Conservation (phyloP, 1,140 invertebrate species). For the Ptiloglossa arizonensis region DNA sequence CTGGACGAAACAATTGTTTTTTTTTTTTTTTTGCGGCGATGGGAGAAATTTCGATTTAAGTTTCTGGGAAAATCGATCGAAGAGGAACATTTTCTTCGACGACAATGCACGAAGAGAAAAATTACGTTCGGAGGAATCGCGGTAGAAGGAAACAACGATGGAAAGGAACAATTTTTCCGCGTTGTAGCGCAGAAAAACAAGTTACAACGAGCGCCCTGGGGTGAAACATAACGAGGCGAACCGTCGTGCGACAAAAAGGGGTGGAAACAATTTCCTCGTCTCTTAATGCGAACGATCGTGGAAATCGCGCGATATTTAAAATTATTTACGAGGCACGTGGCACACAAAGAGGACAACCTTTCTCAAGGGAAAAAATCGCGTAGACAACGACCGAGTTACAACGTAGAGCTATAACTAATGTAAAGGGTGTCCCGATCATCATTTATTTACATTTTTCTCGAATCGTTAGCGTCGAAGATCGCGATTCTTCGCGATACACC, state of each 20-base stretch:
- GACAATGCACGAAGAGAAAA: too few species aligned
- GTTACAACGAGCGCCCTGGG: not conserved
- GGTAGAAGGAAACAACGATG: not conserved
- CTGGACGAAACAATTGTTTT: too few species aligned
- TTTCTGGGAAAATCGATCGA: too few species aligned
- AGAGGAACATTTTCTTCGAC: too few species aligned
- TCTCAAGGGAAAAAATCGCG: not conserved
- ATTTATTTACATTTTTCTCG: too few species aligned
- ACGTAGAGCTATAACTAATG: slow-evolving; percentile 8
- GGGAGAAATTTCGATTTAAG: too few species aligned
- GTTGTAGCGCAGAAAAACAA: not conserved
- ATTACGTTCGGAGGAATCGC: too few species aligned
- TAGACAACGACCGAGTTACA: not conserved
- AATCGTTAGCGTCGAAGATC: too few species aligned
- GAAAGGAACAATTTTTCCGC: not conserved
- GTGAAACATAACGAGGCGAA: too few species aligned
- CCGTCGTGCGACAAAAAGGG: not conserved
- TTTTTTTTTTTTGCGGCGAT: too few species aligned
- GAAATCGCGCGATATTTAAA: not conserved
- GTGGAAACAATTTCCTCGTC: not conserved
- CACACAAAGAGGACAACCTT: not conserved
- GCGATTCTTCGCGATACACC: too few species aligned
- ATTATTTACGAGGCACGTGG: not conserved
- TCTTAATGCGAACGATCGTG: not conserved
- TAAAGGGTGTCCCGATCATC: too few species aligned